Percentiles rank a stretch among this genome's conserved stretches.
Evolutionary conservation across 2,113 vertebrate genomes (phyloP).

Genomic region (Aldabrachelys gigantea): DNA sequence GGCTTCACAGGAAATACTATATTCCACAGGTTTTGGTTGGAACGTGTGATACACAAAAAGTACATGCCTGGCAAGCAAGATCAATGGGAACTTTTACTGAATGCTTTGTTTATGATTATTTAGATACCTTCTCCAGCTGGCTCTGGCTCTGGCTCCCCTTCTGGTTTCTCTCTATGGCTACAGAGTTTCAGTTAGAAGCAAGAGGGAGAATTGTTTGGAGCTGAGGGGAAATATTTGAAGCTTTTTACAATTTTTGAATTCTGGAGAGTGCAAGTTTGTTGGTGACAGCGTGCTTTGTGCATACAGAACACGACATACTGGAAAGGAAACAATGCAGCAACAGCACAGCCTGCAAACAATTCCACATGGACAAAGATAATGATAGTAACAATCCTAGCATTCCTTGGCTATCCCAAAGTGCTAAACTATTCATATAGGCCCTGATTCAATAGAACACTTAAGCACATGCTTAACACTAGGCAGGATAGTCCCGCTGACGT

Average conservation of each 20-base stretch:
- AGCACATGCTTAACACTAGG: background rate
- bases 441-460: background rate
- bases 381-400: background rate
- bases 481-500: background rate
- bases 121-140: background rate
- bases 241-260: background rate
- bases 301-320: fast-evolving
- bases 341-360: background rate
- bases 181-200: background rate
- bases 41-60: background rate
- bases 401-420: background rate
- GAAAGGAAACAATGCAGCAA: background rate
- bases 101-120: background rate
- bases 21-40: background rate
- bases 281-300: background rate
- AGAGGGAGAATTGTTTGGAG: background rate
- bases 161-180: background rate
- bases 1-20: background rate
- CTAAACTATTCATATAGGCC: background rate
- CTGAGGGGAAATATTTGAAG: background rate
- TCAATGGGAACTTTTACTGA: background rate
- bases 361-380: background rate
- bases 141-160: slow-evolving; percentile 41
- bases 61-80: background rate
- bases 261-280: fast-evolving